Evolutionary conservation across 1,140 invertebrate genomes (phyloP), one percentile per base, ranked within the genome.

Genomic region (Euura saliciscinereae): DNA sequence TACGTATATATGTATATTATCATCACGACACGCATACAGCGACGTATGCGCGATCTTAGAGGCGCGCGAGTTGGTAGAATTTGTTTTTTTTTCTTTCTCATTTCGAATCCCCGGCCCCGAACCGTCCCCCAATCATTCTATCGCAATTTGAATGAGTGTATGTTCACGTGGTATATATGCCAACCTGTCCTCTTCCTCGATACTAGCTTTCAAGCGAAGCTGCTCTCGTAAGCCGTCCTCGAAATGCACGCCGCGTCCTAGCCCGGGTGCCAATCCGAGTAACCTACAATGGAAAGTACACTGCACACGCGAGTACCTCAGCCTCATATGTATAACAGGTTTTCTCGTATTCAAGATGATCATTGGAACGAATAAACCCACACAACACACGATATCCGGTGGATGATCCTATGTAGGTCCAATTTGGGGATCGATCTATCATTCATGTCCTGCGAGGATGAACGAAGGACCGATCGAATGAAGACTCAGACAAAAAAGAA

Each of bases 191-290:
- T 67, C 11, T 42, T 85, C 79, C 66, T 83, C 79, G 72, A 81
- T 78, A 78, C 75, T 78, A 70, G 81, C 78, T 75, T 79, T 72
- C 76, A 80, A 81, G 71, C 86, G 85, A 84, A 86, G 85, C 77
- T 84, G 84, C 82, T 85, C 86, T 74, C 85, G 81, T 77, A 88
- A 87, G 77, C 85, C 86, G 78, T 86, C 85, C 72, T 76, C 79
- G 79, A 86, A 88, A 79, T 85, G 80, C 80, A 88, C 85, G 77
- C 81, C 83, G 65, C 84, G 85, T 85, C 85, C 86, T 78, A 88
- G 82, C 75, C 77, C 79, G 78, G 83, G 83, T 73, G 84, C 82
- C 73, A 88, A 79, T 79, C 83, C 84, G 77, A 87, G 83, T 76
- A 86, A 87, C 85, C 86, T 88, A 87, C 84, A 87, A 86, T 86